Evolutionary conservation across 35 echinoderm and acorn worm genomes (phyloP), one percentile per base, ranked within the genome.

Genomic region (Patiria miniata): DNA sequence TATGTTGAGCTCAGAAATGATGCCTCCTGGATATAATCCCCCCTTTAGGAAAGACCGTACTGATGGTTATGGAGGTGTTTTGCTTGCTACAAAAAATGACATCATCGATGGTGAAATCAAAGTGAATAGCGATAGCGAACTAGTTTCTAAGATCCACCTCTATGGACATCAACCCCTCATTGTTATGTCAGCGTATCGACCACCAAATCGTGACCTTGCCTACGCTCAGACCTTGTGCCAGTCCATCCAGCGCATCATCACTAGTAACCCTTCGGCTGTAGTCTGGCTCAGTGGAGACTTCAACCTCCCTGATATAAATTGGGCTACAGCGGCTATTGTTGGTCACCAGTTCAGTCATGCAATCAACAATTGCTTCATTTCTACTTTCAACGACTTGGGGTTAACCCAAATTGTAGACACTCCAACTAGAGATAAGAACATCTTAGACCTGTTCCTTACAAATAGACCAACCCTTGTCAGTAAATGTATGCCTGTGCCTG

Each of bases 61-160:
- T n/a, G n/a, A n/a, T n/a, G n/a, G n/a, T n/a, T n/a, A n/a, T n/a
- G n/a, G n/a, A n/a, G n/a, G n/a, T n/a, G n/a, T 87, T 17, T 51
- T 78, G 15, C 29, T 87, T 47, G 86, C 86, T 69, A 87, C 86
- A 19, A 87, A 87, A 37, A 30, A 39, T 79, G 86, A 79, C 53
- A 39, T 87, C 50, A 51, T 87, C 15, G 86, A 87, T 51, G 26
- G 86, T 18, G 86, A 87, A 58, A 47, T 87, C 7, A 26, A 78
- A 53, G 0, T 87, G 26, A 47, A 87, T 5, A 78, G 17, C 56
- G 76, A 78, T 50, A 79, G 86, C 50, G 86, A 87, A 42, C 51
- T 87, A 14, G 44, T 79, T 38, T 81, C 78, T 39, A 89, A 79
- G 53, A 39, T 79, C 37, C 8, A 78, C 44, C n/a, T 89, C 34